Conservation (phyloP, 2,888 invertebrate species). For the Torymus texanus region DNA sequence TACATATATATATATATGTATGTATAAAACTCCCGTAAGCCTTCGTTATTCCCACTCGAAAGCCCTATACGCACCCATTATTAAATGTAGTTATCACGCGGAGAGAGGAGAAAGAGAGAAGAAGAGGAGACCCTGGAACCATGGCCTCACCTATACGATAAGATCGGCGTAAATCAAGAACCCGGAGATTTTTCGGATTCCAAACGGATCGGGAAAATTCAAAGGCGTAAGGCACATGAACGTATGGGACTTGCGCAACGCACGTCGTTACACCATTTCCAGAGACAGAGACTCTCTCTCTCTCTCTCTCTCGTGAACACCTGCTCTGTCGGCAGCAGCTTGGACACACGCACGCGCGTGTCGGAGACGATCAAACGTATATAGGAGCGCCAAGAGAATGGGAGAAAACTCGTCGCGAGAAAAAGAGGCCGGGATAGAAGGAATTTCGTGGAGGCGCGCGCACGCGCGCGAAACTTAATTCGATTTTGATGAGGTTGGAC, state of each 20-base stretch:
- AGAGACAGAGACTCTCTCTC: neutral
- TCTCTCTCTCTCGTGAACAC: constrained; percentile 17
- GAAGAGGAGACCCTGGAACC: too few relatives aligned
- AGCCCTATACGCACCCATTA: constrained; percentile 9
- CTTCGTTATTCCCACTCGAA: too few relatives aligned
- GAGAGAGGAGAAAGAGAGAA: too few relatives aligned
- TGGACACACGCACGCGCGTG: neutral
- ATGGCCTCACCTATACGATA: constrained; percentile 11
- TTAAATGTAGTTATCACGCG: constrained; percentile 51
- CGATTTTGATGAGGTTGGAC: constrained; percentile 37
- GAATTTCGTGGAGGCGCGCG: constrained; percentile 34
- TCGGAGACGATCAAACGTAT: constrained; percentile 46
- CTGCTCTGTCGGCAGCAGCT: constrained; percentile 12
- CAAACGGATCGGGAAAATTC: constrained; percentile 11
- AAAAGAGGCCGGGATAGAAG: neutral
- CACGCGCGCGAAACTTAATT: constrained; percentile 46
- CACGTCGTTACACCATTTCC: constrained; percentile 35
- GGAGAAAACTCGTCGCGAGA: constrained; percentile 33
- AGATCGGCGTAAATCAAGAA: constrained; percentile 43
- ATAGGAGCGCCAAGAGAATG: constrained; percentile 9
- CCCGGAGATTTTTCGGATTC: constrained; percentile 47
- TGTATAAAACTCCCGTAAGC: too few relatives aligned
- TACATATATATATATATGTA: too few relatives aligned
- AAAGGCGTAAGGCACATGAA: neutral
- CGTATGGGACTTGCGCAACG: constrained; percentile 19